phyloP scores from a whole-genome alignment of 2,888 invertebrate species.

The Emesis russula region DNA sequence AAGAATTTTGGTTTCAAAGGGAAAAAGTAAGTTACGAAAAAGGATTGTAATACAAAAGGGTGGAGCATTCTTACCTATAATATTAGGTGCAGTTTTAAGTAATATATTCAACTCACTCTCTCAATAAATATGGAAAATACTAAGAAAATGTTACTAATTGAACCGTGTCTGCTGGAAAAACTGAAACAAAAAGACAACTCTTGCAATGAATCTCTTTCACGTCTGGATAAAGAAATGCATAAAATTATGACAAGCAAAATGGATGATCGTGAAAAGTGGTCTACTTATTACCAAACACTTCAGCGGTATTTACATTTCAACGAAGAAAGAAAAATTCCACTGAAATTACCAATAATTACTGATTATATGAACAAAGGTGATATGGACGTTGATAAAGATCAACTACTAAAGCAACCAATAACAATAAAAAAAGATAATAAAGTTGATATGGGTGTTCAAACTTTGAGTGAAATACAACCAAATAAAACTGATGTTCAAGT shows the following conservation, averaged over 20 bases:
- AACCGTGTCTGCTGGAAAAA: not conserved
- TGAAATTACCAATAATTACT: not conserved
- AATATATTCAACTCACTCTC: not conserved
- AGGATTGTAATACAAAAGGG: slow-evolving; percentile 43
- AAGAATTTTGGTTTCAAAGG: slow-evolving; percentile 20
- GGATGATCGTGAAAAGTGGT: slow-evolving; percentile 52
- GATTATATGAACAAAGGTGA: not conserved
- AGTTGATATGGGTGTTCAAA: not conserved
- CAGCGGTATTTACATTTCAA: slow-evolving; percentile 42
- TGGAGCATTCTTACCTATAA: slow-evolving; percentile 47
- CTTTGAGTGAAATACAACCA: not conserved
- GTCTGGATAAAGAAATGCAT: not conserved
- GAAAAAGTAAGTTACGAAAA: slow-evolving; percentile 26
- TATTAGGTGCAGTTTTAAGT: slow-evolving; percentile 51
- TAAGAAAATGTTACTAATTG: not conserved
- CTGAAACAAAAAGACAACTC: not conserved
- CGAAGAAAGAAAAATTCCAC: not conserved
- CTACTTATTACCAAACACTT: slow-evolving; percentile 40
- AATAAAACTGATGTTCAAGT: not conserved
- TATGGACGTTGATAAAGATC: not conserved
- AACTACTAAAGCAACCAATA: not conserved
- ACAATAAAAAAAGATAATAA: not conserved
- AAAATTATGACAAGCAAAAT: not conserved
- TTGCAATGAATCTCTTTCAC: not conserved
- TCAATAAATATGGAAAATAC: no score